Evolutionary conservation across 2,113 vertebrate species (phyloP), one percentile per base, ranked within the genome.

Genomic region (Lampris megalopsis): DNA sequence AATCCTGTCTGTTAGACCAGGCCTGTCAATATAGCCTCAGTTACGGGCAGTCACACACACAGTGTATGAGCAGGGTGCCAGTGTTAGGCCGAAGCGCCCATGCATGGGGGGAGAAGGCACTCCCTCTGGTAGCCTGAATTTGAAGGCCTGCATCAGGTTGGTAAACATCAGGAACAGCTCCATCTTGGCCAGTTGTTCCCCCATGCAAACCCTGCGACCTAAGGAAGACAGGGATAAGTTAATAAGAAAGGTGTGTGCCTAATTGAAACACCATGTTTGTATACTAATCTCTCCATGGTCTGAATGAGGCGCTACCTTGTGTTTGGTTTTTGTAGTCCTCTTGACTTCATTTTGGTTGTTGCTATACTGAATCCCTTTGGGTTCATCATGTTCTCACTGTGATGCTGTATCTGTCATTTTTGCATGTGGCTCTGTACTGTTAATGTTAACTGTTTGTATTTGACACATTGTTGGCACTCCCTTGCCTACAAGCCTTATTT

Each of bases 151-250:
- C 92, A 98, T 94, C 49, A 99, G 92, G 71, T 91, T 95, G 73
- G 94, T 92, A 45, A 98, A 96, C 61, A 94, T 96, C 84, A 98
- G 93, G 89, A 99, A 98, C 5, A 99, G 77, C 90, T 99, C 97
- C 97, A 98, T 98, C 93, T 98, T 98, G 5, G 97, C 98, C 92
- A 99, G 90, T 80, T 98, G 97, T 79, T 98, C 97, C 50, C 97
- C 97, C 97, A 98, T 98, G 81, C 97, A 98, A 48, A 97, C 95
- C 60, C 97, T 95, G 72, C 96, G 97, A 82, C 97, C 98, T 99
- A 74, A 61, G 52, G 64, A 86, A 47, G 1, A 78, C 36, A 65
- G 3, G 3, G 35, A n/a, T 35, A 0, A 11, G 64, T 62, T 48
- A 8, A 57, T 48, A 2, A 37, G 3, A 41, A 3, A 9, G 0